A percentile compares a stretch with the other conserved stretches of the same genome.
Evolutionary conservation across 1,140 invertebrate species (phyloP).

Genomic region (Heliconius eleuchia): DNA sequence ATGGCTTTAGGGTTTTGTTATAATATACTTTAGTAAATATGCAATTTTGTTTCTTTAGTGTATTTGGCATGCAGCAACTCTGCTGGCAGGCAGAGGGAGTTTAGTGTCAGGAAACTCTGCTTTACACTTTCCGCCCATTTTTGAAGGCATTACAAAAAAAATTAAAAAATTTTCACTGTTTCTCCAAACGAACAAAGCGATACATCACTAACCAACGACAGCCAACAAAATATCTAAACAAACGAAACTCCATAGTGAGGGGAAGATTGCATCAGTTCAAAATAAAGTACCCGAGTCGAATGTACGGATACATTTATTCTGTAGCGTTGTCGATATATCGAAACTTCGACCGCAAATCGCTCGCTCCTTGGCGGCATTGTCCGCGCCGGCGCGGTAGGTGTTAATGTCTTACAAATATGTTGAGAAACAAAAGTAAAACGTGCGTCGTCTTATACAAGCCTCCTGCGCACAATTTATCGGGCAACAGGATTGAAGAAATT

Average conservation of each 20-base stretch:
- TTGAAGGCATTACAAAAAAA: no score
- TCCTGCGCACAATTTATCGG: slow-evolving; percentile 61
- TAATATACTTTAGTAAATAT: no score
- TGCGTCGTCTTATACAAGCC: slow-evolving; percentile 46
- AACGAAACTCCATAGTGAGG: background rate
- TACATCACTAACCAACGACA: background rate
- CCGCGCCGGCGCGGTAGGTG: slow-evolving; percentile 57
- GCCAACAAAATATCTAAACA: background rate
- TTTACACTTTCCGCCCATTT: no score
- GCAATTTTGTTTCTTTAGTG: no score
- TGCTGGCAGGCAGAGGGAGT: no score
- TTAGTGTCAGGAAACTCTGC: no score
- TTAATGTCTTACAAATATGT: slow-evolving; percentile 75
- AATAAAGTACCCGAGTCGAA: background rate
- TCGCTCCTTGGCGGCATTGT: slow-evolving; percentile 47
- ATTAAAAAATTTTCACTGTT: no score
- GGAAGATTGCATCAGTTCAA: slow-evolving; percentile 5
- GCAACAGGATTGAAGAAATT: slow-evolving; percentile 68
- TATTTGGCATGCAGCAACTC: no score
- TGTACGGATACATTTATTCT: background rate
- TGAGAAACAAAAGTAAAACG: slow-evolving; percentile 63
- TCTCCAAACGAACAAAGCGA: background rate
- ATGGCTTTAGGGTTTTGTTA: no score
- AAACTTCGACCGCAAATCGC: background rate
- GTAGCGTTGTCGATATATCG: slow-evolving; percentile 2